These are phyloP conservation scores for Stenodema calcarata DNA, from an alignment of 2,888 invertebrate species.

Conservation along the genomic window DNA sequence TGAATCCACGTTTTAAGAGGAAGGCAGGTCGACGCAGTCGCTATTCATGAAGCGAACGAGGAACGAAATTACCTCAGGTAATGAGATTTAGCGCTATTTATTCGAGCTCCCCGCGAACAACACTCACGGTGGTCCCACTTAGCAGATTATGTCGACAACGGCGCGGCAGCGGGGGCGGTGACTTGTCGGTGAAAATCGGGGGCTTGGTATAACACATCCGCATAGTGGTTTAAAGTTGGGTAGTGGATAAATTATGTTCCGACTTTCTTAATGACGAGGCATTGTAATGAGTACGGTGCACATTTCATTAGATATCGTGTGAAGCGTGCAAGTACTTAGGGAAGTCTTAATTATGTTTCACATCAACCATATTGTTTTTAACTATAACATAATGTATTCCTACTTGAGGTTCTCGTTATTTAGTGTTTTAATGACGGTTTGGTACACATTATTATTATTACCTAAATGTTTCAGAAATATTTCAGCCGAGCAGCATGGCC, in stretches of 20 bases:
- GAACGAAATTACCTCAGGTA: conserved; percentile 21
- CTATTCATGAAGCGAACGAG: neutral
- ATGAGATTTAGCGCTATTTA: conserved; percentile 23
- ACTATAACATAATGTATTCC: too few species aligned
- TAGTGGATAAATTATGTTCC: neutral
- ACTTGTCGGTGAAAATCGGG: conserved; percentile 8
- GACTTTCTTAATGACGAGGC: neutral
- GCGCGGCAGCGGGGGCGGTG: neutral
- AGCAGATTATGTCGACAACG: conserved; percentile 6
- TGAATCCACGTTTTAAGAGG: neutral
- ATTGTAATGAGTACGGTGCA: too few species aligned
- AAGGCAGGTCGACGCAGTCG: neutral
- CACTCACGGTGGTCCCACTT: neutral
- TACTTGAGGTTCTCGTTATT: too few species aligned
- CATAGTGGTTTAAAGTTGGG: neutral
- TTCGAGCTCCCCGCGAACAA: neutral
- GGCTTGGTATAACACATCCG: neutral
- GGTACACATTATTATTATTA: too few species aligned
- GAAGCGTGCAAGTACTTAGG: too few species aligned
- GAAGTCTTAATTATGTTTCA: too few species aligned
- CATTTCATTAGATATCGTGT: too few species aligned
- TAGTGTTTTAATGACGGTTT: too few species aligned
- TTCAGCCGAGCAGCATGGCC: too few species aligned
- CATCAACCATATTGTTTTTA: too few species aligned
- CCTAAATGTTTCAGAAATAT: too few species aligned